These are phyloP conservation scores for Heliconius sara DNA, from an alignment of 2,888 invertebrate species.

Conservation along the genomic window DNA sequence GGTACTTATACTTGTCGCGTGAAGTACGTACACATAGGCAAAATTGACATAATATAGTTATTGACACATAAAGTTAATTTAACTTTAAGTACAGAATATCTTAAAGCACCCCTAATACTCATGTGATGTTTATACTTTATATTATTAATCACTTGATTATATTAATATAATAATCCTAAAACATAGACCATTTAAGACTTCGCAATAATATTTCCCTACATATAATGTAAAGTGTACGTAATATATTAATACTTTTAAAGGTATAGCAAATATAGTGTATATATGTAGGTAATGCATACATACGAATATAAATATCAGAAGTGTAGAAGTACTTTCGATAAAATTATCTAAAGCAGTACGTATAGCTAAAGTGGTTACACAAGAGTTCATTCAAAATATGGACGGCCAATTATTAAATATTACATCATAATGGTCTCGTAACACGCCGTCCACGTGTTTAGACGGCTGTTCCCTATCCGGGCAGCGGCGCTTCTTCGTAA, in stretches of 20 bases:
- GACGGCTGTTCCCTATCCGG: slow-evolving; percentile 82
- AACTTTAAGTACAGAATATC: slow-evolving; percentile 5
- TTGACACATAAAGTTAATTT: no score
- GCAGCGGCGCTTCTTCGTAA: slow-evolving; percentile 95
- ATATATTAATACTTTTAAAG: slow-evolving; percentile 6
- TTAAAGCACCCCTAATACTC: background rate
- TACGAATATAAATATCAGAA: background rate
- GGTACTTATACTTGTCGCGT: background rate
- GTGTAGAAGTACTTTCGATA: background rate
- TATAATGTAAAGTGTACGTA: background rate
- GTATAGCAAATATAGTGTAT: background rate
- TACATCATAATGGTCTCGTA: background rate
- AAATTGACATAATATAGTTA: background rate
- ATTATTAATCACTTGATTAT: background rate
- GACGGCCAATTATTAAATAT: background rate
- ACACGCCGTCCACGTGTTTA: background rate
- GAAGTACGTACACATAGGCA: background rate
- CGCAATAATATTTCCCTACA: background rate
- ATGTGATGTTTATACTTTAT: background rate
- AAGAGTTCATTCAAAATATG: background rate
- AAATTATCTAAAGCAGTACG: background rate
- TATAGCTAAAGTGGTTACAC: background rate
- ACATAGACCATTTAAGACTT: background rate
- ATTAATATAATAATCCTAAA: slow-evolving; percentile 9
- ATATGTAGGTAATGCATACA: background rate